Conservation (phyloP, 2,113 vertebrate genomes). For the Austrofundulus limnaeus region DNA sequence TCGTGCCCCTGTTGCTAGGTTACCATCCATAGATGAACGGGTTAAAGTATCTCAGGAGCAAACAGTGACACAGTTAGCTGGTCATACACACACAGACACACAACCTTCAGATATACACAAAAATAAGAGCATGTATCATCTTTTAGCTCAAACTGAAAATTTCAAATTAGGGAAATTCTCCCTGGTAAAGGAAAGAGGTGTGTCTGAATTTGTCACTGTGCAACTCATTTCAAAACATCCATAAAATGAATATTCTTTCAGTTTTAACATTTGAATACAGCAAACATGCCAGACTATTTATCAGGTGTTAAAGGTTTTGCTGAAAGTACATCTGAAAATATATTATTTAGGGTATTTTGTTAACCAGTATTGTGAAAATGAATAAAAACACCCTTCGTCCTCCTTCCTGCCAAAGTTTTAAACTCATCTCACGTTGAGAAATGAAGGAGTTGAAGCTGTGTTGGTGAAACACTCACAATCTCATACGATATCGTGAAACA, state of each 20-base stretch:
- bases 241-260: background rate
- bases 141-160: background rate
- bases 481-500: no score
- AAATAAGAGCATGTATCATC: conserved; percentile 25
- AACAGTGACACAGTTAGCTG: conserved; percentile 70
- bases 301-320: no score
- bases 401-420: no score
- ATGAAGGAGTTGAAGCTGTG: no score
- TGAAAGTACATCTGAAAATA: no score
- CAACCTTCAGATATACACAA: conserved; percentile 13
- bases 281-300: background rate
- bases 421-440: no score
- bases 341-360: no score
- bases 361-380: no score
- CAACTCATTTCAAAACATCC: no score
- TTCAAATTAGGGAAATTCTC: background rate
- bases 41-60: conserved; percentile 73
- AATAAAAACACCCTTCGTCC: no score
- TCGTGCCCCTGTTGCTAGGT: conserved; percentile 73
- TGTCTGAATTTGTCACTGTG: no score
- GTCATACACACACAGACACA: conserved; percentile 34
- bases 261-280: background rate
- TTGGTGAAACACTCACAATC: no score
- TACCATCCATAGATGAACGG: conserved; percentile 55
- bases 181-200: background rate